Percentiles rank a stretch among this genome's conserved stretches.
phyloP scores from a whole-genome alignment of 2,797 vertebrate genomes.

The Nyctalus aviator region DNA sequence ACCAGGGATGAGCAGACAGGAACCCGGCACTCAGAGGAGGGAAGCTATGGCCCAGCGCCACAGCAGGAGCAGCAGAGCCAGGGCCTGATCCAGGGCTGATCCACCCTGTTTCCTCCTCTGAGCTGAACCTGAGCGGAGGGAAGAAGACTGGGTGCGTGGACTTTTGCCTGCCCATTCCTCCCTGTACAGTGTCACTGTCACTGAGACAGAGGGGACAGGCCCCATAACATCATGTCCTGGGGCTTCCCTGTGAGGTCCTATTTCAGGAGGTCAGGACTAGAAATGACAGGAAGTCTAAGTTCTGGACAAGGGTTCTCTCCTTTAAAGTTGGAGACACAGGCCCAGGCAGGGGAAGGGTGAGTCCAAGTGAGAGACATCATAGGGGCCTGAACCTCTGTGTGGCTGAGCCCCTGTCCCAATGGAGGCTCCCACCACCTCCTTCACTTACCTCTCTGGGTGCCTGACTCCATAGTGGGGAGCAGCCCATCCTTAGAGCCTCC shows the following conservation, averaged over 20 bases:
- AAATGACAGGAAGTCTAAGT: background rate
- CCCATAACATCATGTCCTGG: fast-evolving
- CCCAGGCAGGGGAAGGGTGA: background rate
- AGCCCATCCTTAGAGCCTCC: fast-evolving
- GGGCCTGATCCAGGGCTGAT: background rate
- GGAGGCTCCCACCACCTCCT: background rate
- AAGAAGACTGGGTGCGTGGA: fast-evolving
- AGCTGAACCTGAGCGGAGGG: background rate
- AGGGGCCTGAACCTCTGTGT: fast-evolving
- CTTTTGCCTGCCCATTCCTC: too few relatives aligned
- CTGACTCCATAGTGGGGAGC: fast-evolving
- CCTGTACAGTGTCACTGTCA: background rate
- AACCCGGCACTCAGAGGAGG: background rate
- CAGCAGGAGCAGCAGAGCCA: too few relatives aligned
- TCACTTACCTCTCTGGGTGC: fast-evolving
- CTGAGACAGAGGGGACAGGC: fast-evolving
- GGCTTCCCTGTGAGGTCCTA: too few relatives aligned
- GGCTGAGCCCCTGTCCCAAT: background rate
- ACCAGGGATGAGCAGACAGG: background rate
- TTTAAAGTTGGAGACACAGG: background rate
- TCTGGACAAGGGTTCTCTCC: fast-evolving
- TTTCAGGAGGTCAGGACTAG: background rate
- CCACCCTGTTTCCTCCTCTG: background rate
- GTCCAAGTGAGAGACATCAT: fast-evolving
- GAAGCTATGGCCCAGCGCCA: fast-evolving